Evolutionary conservation across 2,797 vertebrate species (phyloP), one percentile per base, ranked within the genome.

Genomic region (Myotis pilosus): DNA sequence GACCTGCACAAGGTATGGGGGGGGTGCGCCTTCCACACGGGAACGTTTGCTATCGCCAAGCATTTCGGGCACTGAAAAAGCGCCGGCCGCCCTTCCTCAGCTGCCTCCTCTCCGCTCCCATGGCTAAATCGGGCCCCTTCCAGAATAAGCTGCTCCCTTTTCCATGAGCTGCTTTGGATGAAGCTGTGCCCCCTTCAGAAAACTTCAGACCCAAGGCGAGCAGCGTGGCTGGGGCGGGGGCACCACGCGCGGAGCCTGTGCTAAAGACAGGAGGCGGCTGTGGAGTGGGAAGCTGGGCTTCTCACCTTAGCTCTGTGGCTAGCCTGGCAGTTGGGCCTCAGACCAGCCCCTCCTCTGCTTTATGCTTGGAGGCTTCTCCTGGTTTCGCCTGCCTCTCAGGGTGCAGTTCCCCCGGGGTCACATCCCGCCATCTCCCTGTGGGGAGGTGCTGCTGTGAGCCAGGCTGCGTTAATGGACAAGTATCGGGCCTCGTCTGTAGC

Each of bases 1-100:
- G 99, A 99, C 96, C 98, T 99, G 89, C 99, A 99, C 98, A 99
- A 99, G 99, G 99, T 99, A 98, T 12, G 19, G 23, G 22, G 62
- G 69, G 47, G 68, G 62, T 9, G 23, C 60, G n/a, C 69, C 74
- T 82, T 71, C 78, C 53, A 28, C 55, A 2, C 23, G 36, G 33
- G 0, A 25, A 25, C 33, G 75, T 72, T 87, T 75, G 69, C 3
- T 19, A 66, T 78, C 53, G 1, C 2, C 30, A 20, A 25, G n/a
- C 36, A 44, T 91, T 75, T 64, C 2, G 55, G 66, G 23, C 38
- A 64, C 55, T 80, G 78, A 57, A 95, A 6, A 83, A n/a, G 28
- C 60, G 55, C 25, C 36, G 49, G 8, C 28, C 68, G 9, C 33
- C 19, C n/a, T 81, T 53, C 55, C 51, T 71, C 33, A 55, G 57